Evolutionary conservation across 2,113 vertebrate species (phyloP), one percentile per base, ranked within the genome.

Genomic region (Sardina pilchardus): DNA sequence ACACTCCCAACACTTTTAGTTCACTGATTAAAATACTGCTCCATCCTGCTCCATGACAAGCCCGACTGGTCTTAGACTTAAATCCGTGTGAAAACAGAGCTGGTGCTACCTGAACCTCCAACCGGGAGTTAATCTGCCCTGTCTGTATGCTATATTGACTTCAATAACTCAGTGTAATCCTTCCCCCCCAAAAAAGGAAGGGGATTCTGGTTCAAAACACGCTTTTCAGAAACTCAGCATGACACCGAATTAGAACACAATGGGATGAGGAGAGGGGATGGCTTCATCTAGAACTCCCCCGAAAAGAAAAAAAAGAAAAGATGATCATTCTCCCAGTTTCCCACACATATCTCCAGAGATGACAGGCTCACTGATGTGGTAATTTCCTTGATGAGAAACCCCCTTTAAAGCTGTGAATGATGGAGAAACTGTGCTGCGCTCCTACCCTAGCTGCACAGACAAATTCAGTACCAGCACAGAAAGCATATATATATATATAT

Each of bases 291-390:
- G 16, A 21, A 19, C 50, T 53, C 50, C 50, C 50, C 16, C 1
- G 50, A 53, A 63, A 5, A 63, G 21, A 56, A 56, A 56, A 67
- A 67, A 67, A 6, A 56, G 21, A 56, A 67, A 67, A 67, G 24
- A 30, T 71, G 6, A 71, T 71, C 26, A 71, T 30, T 71, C 63
- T 34, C 26, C 63, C n/a, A 30, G n/a, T 71, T 16, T 71, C 63
- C 63, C 26, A 10, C 63, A 34, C 63, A 71, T 30, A 71, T 71
- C 63, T 30, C 63, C n/a, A 71, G 63, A 71, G 63, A 67, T 67
- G 59, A 71, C 63, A 71, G 63, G n/a, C 63, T 34, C 56, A 63
- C 56, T 63, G 56, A 63, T 26, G n/a, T 71, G n/a, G 63, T 71
- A 14, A 34, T 71, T 71, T 9, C 24, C 63, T 71, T 71, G n/a